Percentiles rank a stretch among this genome's conserved stretches.
phyloP scores from a whole-genome alignment of 2,797 vertebrate genomes.

The Glossophaga mutica region DNA sequence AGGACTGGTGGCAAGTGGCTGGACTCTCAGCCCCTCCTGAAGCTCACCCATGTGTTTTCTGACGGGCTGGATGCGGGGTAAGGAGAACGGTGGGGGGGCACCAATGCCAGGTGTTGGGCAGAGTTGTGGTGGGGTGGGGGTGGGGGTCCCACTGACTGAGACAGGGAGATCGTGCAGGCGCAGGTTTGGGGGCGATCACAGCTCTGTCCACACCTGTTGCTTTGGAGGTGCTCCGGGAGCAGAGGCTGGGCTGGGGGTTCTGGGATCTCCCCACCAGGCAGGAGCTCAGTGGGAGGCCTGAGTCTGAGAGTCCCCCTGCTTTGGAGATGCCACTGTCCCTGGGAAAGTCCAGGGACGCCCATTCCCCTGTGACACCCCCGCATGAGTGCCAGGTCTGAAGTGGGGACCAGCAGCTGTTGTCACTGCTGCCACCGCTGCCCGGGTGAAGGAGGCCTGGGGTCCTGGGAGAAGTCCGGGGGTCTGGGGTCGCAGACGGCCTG shows the following conservation, averaged over 20 bases:
- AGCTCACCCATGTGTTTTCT: no score
- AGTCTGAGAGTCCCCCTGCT: background rate
- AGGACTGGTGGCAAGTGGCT: background rate
- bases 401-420: rapidly evolving
- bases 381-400: rapidly evolving
- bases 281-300: background rate
- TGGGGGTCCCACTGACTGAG: no score
- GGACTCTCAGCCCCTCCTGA: background rate
- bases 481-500: background rate
- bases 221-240: background rate
- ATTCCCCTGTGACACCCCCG: rapidly evolving
- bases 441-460: no score
- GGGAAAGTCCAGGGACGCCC: background rate
- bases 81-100: no score
- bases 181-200: background rate
- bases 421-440: background rate
- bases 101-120: background rate
- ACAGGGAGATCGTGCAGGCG: no score
- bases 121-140: no score
- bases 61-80: background rate
- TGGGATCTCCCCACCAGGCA: background rate
- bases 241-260: background rate
- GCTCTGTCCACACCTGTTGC: background rate
- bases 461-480: background rate
- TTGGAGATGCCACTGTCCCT: background rate